Percentiles rank a stretch among this genome's conserved stretches.
Evolutionary conservation across 2,113 vertebrate genomes (phyloP).

Genomic region (Myanophis thanlyinensis): DNA sequence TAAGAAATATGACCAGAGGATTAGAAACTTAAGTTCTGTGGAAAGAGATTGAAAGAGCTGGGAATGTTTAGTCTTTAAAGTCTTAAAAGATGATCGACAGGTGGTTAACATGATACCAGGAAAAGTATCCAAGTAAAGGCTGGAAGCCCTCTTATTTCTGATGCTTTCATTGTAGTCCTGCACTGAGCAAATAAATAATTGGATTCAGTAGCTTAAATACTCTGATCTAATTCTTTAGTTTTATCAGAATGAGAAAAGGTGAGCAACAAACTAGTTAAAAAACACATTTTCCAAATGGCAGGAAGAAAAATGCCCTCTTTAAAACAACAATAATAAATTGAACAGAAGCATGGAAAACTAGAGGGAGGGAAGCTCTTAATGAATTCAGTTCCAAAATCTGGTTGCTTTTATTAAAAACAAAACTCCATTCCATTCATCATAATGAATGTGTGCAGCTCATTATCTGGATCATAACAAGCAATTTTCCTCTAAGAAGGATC

Average conservation of each 20-base stretch:
- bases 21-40: too few species aligned
- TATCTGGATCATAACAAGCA: neutral
- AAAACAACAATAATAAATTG: neutral
- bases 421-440: neutral
- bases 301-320: neutral
- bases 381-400: neutral
- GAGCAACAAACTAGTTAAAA: neutral
- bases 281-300: neutral
- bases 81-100: neutral
- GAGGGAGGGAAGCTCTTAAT: neutral
- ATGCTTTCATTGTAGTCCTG: neutral
- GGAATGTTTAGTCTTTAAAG: neutral
- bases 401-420: neutral
- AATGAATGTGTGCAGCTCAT: neutral
- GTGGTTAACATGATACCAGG: neutral
- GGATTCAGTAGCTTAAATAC: neutral
- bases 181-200: neutral
- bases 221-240: neutral
- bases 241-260: neutral
- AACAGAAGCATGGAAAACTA: neutral
- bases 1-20: too few species aligned
- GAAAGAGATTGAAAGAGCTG: too few species aligned
- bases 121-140: neutral
- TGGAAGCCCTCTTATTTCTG: neutral
- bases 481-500: neutral